These are phyloP conservation scores for Megalonaias nervosa DNA, from an alignment of 1,140 invertebrate species.

Conservation along the genomic window DNA sequence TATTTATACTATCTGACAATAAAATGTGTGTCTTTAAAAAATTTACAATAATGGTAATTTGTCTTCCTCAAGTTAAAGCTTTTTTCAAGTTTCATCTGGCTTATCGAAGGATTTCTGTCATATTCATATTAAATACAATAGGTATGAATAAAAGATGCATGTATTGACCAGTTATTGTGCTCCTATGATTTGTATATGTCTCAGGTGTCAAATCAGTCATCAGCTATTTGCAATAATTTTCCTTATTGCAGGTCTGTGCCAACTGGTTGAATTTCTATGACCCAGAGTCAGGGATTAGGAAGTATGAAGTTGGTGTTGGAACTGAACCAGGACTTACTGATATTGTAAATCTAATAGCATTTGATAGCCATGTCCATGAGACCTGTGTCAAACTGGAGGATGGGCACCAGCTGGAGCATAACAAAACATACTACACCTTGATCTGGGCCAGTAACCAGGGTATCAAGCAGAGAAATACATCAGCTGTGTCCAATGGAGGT, in stretches of 20 bases:
- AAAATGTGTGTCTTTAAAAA: too few species aligned
- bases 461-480: slow-evolving; percentile 14
- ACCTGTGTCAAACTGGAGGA: slow-evolving; percentile 3
- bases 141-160: too few species aligned
- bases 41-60: too few species aligned
- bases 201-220: too few species aligned
- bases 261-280: slow-evolving; percentile 49
- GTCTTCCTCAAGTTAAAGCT: too few species aligned
- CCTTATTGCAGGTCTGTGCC: slow-evolving; percentile 33
- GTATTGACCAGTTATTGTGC: too few species aligned
- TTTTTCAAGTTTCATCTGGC: too few species aligned
- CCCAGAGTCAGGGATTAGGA: slow-evolving; percentile 40
- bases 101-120: too few species aligned
- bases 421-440: slow-evolving; percentile 23
- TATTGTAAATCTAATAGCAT: not conserved
- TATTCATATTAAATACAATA: too few species aligned
- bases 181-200: too few species aligned
- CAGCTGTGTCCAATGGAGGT: slow-evolving; percentile 33
- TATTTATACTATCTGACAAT: too few species aligned
- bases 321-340: slow-evolving; percentile 16
- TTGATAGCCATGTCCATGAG: not conserved
- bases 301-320: slow-evolving; percentile 27
- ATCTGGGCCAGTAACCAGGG: slow-evolving; percentile 32
- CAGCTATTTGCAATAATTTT: too few species aligned
- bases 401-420: slow-evolving; percentile 14